Conservation (phyloP, 1,140 invertebrate species). For the Bombus confusus region DNA sequence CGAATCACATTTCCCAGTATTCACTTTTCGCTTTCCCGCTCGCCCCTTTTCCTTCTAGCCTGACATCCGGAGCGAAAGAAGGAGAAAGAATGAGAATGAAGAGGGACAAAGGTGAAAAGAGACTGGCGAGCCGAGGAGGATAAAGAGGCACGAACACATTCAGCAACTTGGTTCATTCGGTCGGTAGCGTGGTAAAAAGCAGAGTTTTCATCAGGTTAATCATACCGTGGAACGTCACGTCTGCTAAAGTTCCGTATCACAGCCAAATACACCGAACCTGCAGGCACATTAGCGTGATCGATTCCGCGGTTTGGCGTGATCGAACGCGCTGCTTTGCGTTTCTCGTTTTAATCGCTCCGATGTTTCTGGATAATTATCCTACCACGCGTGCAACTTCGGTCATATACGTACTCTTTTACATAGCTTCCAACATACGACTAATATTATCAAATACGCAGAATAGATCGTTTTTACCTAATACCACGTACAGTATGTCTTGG, state of each 20-base stretch:
- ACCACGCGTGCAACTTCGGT: not conserved
- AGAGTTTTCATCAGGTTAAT: constrained; percentile 58
- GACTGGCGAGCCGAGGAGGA: constrained; percentile 46
- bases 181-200: constrained; percentile 43
- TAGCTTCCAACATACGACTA: not conserved
- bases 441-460: not conserved
- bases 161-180: constrained; percentile 48
- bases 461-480: too few species aligned
- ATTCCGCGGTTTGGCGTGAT: constrained; percentile 18
- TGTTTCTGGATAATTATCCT: constrained; percentile 17
- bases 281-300: constrained; percentile 27
- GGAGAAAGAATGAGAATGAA: not conserved
- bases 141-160: constrained; percentile 38
- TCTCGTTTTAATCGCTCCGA: not conserved
- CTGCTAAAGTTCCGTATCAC: not conserved
- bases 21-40: constrained; percentile 71
- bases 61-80: constrained; percentile 33
- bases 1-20: constrained; percentile 73
- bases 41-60: constrained; percentile 51
- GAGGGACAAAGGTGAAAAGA: constrained; percentile 61
- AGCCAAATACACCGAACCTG: not conserved
- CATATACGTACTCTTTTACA: not conserved
- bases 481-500: not conserved
- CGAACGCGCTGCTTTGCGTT: not conserved
- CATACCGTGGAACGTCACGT: constrained; percentile 32